phyloP scores from a whole-genome alignment of 2,113 vertebrate species.

The Cottus gobio region DNA sequence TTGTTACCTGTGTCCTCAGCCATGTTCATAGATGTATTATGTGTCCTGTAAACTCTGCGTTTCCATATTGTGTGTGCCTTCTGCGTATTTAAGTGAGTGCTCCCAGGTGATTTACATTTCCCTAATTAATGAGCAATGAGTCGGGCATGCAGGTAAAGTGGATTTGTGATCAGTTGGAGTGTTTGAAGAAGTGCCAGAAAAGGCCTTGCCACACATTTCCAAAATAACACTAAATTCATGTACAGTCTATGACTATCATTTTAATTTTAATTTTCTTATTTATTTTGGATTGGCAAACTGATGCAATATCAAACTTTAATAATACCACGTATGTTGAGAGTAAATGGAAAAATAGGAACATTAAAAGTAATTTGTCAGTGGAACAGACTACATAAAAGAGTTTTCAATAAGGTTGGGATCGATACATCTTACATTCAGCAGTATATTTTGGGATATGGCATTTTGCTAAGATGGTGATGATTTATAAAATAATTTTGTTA shows the following conservation, averaged over 20 bases:
- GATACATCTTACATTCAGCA: not conserved
- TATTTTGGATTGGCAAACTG: too few relatives aligned
- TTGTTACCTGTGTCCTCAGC: constrained; percentile 54
- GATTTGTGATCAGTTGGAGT: not conserved
- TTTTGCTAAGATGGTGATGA: not conserved
- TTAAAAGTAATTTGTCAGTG: not conserved
- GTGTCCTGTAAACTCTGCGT: not conserved
- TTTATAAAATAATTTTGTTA: not conserved
- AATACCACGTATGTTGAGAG: too few relatives aligned
- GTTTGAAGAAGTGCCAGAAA: not conserved
- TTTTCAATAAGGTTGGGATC: not conserved
- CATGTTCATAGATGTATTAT: constrained; percentile 19
- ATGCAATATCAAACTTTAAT: not conserved
- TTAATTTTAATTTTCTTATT: not conserved
- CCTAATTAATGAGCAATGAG: constrained; percentile 18
- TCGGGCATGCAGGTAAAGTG: not conserved
- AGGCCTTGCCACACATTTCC: not conserved
- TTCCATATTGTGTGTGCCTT: not conserved
- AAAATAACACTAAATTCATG: not conserved
- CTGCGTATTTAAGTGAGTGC: not conserved
- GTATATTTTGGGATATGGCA: not conserved
- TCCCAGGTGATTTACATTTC: constrained; percentile 48
- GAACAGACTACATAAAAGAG: not conserved
- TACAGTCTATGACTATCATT: not conserved
- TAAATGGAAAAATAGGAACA: not conserved